phyloP scores from a whole-genome alignment of 1,140 invertebrate genomes.

The Samia ricini region DNA sequence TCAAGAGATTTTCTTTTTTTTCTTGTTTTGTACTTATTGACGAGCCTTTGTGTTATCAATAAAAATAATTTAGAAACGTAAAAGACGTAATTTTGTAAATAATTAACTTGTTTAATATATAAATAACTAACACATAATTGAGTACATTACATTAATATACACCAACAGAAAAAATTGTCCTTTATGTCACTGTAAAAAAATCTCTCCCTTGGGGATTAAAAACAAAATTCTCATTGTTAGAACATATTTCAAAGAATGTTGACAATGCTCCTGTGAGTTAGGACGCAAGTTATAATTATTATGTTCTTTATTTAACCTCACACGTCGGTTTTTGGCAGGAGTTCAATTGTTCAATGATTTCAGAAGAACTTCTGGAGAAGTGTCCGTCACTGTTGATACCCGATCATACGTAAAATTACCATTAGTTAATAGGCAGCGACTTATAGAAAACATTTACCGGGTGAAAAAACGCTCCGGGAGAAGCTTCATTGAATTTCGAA shows the following conservation, averaged over 20 bases:
- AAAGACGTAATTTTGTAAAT: no score
- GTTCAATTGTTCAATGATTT: slow-evolving; percentile 6
- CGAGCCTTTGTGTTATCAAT: no score
- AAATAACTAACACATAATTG: slow-evolving; percentile 19
- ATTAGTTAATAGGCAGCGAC: slow-evolving; percentile 1
- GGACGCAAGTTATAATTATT: background rate
- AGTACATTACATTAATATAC: slow-evolving; percentile 11
- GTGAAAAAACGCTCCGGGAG: background rate
- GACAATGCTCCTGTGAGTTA: background rate
- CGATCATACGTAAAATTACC: slow-evolving; percentile 37
- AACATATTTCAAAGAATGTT: background rate
- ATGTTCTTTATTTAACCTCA: slow-evolving; percentile 21
- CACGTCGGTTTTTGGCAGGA: slow-evolving; percentile 23
- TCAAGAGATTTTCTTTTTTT: no score
- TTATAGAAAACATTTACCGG: background rate
- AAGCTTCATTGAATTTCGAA: background rate
- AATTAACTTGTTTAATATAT: no score
- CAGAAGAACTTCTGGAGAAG: background rate
- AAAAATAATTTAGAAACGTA: no score
- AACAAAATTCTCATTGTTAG: slow-evolving; percentile 4
- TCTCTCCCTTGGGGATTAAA: slow-evolving; percentile 4
- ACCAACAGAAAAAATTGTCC: background rate
- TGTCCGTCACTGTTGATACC: slow-evolving; percentile 20
- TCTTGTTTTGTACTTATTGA: no score
- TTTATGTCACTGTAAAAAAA: background rate